phyloP scores from a whole-genome alignment of 2,797 vertebrate genomes.

The Heterohyrax brucei region DNA sequence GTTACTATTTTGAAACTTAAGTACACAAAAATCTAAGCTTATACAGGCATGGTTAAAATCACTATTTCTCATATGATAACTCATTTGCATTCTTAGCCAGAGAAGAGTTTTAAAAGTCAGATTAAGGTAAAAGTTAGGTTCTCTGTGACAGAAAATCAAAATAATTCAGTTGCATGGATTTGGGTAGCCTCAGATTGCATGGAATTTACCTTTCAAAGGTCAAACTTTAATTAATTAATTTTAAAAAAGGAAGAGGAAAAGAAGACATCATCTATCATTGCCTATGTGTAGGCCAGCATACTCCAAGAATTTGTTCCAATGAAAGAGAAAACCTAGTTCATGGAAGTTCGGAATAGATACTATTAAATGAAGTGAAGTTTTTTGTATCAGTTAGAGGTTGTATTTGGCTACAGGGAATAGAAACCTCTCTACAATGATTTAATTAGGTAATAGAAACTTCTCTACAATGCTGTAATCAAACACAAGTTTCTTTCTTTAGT shows the following conservation, averaged over 20 bases:
- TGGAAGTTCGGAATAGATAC: neutral
- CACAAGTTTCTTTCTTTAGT: neutral
- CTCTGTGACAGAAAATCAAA: conserved; percentile 32
- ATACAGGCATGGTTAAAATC: conserved; percentile 50
- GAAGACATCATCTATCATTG: neutral
- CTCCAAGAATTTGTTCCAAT: neutral
- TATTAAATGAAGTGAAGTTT: neutral
- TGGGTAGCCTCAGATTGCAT: conserved; percentile 41
- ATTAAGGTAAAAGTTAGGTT: conserved; percentile 68
- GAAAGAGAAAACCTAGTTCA: neutral
- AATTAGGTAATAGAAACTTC: neutral
- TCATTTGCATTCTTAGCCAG: conserved; percentile 63
- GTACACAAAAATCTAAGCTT: conserved; percentile 53
- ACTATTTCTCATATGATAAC: conserved; percentile 41
- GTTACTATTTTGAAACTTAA: conserved; percentile 67
- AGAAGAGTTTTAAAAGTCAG: conserved; percentile 34
- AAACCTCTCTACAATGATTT: neutral
- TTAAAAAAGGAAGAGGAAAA: neutral
- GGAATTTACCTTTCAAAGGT: conserved; percentile 46
- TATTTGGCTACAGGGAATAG: neutral
- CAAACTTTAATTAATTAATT: conserved; percentile 63
- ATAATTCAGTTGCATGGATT: conserved; percentile 31
- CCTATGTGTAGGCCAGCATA: neutral
- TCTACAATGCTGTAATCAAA: neutral
- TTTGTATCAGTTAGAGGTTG: neutral